Evolutionary conservation across 2,113 vertebrate genomes (phyloP).

Genomic region (Campylomormyrus tamandua): DNA sequence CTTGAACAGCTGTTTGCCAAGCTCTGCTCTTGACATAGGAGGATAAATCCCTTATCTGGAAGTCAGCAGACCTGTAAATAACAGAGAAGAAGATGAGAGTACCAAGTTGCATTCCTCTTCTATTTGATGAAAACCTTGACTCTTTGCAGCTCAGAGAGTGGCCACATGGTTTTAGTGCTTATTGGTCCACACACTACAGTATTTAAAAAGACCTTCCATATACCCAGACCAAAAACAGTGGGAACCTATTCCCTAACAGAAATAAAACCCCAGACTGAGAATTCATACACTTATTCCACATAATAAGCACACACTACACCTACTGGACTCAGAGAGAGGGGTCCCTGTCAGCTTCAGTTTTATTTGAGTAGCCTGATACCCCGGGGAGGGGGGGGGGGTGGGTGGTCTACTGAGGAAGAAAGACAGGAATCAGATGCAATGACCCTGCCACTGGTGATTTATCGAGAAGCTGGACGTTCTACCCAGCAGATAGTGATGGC

Average conservation of each 20-base stretch:
- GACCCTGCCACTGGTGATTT: not conserved
- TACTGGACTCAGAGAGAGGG: not conserved
- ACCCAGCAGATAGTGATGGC: not conserved
- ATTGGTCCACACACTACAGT: not conserved
- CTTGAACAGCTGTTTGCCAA: slow-evolving; percentile 57
- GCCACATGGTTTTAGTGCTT: not conserved
- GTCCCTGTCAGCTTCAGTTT: not conserved
- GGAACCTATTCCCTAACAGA: not conserved
- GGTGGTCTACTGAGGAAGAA: not conserved
- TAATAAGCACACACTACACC: not conserved
- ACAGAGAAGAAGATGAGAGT: not conserved
- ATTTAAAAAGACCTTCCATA: not conserved
- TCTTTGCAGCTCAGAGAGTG: not conserved
- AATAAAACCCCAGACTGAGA: not conserved
- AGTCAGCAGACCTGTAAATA: not conserved
- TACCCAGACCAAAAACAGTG: not conserved
- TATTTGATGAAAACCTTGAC: not conserved
- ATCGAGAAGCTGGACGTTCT: not conserved
- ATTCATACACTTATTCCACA: not conserved
- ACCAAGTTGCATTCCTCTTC: not conserved
- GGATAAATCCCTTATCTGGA: slow-evolving; percentile 30
- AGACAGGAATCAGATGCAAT: not conserved
- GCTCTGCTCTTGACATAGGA: slow-evolving; percentile 49
- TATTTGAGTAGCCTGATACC: not conserved
- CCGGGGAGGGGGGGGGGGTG: no score